Percentiles rank a stretch among this genome's conserved stretches.
Evolutionary conservation across 2,888 invertebrate species (phyloP).

Genomic region (Drosophila kuntzei): DNA sequence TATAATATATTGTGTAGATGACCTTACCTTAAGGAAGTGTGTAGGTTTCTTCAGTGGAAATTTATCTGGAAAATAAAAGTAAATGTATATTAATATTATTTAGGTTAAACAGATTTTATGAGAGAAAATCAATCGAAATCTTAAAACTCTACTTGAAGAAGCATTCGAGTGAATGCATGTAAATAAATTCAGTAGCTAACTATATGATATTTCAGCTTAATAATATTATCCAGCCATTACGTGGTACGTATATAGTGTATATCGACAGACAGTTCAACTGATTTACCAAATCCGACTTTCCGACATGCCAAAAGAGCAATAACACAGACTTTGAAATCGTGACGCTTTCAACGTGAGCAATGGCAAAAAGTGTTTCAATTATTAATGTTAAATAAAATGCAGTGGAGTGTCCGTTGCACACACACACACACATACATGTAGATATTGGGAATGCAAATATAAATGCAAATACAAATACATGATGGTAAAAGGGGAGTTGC

Average conservation of each 20-base stretch:
- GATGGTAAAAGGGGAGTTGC: conserved; percentile 6
- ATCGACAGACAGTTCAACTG: conserved; percentile 8
- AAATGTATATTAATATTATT: no score
- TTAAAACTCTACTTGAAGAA: neutral
- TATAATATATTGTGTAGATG: no score
- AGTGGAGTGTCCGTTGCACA: conserved; percentile 38
- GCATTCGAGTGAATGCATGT: neutral
- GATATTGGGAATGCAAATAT: neutral
- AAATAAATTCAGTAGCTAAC: neutral
- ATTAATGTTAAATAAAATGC: conserved; percentile 76
- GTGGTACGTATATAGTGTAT: neutral
- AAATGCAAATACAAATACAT: conserved; percentile 10
- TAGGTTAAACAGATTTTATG: no score
- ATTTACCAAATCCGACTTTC: conserved; percentile 19
- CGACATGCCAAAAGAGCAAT: conserved; percentile 11
- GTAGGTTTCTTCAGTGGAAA: no score
- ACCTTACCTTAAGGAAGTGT: no score
- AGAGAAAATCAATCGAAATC: neutral
- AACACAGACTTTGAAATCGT: conserved; percentile 25
- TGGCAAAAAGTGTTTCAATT: conserved; percentile 59
- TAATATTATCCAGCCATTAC: conserved; percentile 1
- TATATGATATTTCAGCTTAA: neutral
- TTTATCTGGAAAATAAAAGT: no score
- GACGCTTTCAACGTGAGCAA: conserved; percentile 13
- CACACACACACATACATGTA: conserved; percentile 8